phyloP scores from a whole-genome alignment of 2,888 invertebrate genomes.

The Dolichopus griseipennis region DNA sequence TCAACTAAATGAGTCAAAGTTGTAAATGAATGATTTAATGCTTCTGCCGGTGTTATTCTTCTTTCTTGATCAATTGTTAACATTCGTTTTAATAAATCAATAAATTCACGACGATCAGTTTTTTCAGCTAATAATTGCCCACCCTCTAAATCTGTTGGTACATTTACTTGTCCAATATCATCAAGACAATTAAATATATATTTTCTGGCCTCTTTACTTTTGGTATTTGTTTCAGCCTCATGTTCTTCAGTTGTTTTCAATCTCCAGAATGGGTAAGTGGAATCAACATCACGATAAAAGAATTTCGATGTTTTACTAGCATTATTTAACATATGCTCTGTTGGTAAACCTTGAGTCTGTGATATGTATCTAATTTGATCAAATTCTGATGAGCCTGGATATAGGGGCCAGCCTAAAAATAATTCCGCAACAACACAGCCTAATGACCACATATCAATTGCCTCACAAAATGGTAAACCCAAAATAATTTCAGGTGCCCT shows the following conservation, averaged over 20 bases:
- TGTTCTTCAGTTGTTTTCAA: slow-evolving; percentile 96
- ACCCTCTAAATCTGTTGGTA: slow-evolving; percentile 94
- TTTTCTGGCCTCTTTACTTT: slow-evolving; percentile 98
- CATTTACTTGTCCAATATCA: slow-evolving; percentile 94
- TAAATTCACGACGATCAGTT: slow-evolving; percentile 93
- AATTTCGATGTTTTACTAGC: slow-evolving; percentile 98
- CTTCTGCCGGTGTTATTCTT: slow-evolving; percentile 91
- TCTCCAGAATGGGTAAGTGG: slow-evolving; percentile 79
- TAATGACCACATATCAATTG: slow-evolving; percentile 99
- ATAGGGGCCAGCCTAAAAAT: slow-evolving; percentile 98
- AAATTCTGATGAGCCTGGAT: slow-evolving; percentile 98
- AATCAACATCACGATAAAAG: slow-evolving; percentile 93
- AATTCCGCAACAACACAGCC: slow-evolving; percentile 99
- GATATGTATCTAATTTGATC: slow-evolving; percentile 93
- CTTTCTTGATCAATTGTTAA: slow-evolving; percentile 97
- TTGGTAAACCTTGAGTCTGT: slow-evolving; percentile 94
- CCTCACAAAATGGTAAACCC: slow-evolving; percentile 97
- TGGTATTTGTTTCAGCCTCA: slow-evolving; percentile 93
- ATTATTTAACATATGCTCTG: slow-evolving; percentile 93
- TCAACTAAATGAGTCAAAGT: slow-evolving; percentile 87
- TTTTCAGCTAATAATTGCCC: slow-evolving; percentile 95
- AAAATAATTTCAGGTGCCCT: slow-evolving; percentile 95
- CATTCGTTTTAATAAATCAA: slow-evolving; percentile 96
- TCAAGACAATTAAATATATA: slow-evolving; percentile 99
- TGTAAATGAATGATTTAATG: slow-evolving; percentile 90